Base-by-base conservation (phyloP, 2,797 vertebrate species). In the Bradypodion ventrale region DNA sequence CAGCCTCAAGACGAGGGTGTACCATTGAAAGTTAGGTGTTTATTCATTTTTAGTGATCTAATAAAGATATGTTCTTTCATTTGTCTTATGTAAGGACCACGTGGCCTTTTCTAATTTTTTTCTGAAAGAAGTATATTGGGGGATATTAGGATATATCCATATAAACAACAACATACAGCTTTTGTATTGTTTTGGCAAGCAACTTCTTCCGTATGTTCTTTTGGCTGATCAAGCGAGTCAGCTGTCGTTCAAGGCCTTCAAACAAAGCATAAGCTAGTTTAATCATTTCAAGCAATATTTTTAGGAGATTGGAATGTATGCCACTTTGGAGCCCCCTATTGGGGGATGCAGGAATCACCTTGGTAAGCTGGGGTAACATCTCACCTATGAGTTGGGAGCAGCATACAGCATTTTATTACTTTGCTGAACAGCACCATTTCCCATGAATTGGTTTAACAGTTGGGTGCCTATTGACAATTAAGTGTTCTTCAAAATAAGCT, bases 351-450 rank as follows among this genome's bases (percentile, higher is more conserved):
- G 4, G 37, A 37, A 85, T 74, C 23, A 75, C 73, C 75, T 56
- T 52, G 59, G 0, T 66, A 27, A 62, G 59, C 70, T 63, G 77
- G 59, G 25, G 73, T 76, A 62, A 65, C 27, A 1, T 0, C 21
- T 62, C 13, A 81, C 49, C 25, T 65, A 23, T 78, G 7, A 32
- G 86, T 85, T 49, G 0, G 0, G 81, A 86, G 1, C 32, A 86
- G 9, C 2, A 56, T 4, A 84, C 78, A 74, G 2, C 42, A 87
- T 92, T 94, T 91, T 85, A 16, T 69, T 49, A 59, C 75, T 88
- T 78, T 74, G 15, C 76, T 63, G 35, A 68, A 40, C 19, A 40
- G 25, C n/a, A 56, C 46, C 19, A 62, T 40, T 52, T 52, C n/a
- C 81, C 0, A 25, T 81, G 42, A 66, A 73, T 73, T 75, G 15